Base-by-base conservation (phyloP, 2,888 invertebrate species). In the Omphaloscelis lunosa region DNA sequence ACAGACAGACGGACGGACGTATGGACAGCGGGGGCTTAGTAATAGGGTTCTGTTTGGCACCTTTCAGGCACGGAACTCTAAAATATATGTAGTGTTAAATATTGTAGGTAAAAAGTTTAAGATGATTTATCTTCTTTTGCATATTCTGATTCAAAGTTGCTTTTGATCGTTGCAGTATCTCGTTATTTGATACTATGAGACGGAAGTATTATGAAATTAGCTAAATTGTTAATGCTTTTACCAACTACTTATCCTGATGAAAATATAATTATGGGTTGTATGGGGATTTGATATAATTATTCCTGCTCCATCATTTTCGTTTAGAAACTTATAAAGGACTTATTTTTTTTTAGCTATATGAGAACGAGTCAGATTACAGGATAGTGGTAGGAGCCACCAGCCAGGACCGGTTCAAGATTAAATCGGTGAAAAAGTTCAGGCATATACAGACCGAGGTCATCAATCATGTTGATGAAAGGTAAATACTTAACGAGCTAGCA, bases 351-450 rank as follows among this genome's bases (percentile, higher is more conserved):
- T 79, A 91, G 91, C 63, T 91, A 27, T 87, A 87, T 34, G 88
- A 87, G 17, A 70, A 80, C 4, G 73, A 90, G 75, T 67, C 89
- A 0, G 87, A 88, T 12, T 91, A 87, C 45, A 85, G 87, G 20
- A 75, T 91, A 48, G 84, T 86, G 7, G 80, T 90, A 9, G 88
- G 89, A 23, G 85, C 91, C 1, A 87, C 84, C 0, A 76, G 88
- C 23, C 20, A 75, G 1, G 89, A 91, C 51, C 89, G 89, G 51
- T 90, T 91, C 63, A 82, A 80, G 65, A 86, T 95, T 27, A 94
- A 89, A 83, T 92, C 78, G 9, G 88, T 88, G 29, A 91, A 92
- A 65, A 91, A 89, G 34, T 76, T 79, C 53, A 70, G 82, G 15
- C 84, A 74, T 2, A 53, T 83, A 4, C 79, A 82, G 8, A 76